phyloP scores from a whole-genome alignment of 2,888 invertebrate species.

The Shargacucullia verbasci region DNA sequence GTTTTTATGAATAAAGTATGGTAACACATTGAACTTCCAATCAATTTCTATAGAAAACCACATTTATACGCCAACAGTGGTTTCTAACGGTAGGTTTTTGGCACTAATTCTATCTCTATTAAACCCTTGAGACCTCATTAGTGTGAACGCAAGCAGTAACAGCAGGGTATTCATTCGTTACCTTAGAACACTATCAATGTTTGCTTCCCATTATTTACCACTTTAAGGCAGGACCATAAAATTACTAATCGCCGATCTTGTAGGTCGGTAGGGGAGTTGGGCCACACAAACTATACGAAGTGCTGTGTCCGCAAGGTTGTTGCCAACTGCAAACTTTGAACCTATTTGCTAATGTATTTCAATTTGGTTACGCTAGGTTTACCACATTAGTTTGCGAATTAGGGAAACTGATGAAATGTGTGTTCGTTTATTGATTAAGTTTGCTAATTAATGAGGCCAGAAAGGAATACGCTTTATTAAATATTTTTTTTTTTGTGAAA shows the following conservation, averaged over 20 bases:
- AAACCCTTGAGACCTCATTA: too few relatives aligned
- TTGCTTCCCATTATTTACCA: conserved; percentile 22
- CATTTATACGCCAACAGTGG: too few relatives aligned
- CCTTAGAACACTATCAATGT: conserved; percentile 20
- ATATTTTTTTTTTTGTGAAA: too few relatives aligned
- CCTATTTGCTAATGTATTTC: conserved; percentile 40
- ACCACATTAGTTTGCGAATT: neutral
- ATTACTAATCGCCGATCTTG: conserved; percentile 37
- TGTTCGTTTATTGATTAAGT: too few relatives aligned
- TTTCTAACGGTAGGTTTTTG: too few relatives aligned
- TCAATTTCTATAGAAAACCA: too few relatives aligned
- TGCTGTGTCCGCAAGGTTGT: conserved; percentile 34
- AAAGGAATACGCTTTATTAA: too few relatives aligned
- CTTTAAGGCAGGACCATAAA: conserved; percentile 34
- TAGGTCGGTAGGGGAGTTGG: conserved; percentile 16
- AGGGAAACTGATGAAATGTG: neutral
- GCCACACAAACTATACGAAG: conserved; percentile 32
- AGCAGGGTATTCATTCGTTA: neutral
- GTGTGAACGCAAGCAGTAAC: too few relatives aligned
- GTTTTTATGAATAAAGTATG: too few relatives aligned
- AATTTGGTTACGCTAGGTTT: conserved; percentile 6
- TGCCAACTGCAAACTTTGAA: conserved; percentile 37
- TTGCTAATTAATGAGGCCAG: too few relatives aligned
- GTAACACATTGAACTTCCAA: too few relatives aligned
- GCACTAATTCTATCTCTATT: too few relatives aligned